Base-by-base conservation (phyloP, 1,140 invertebrate species). In the Drosophila persimilis region DNA sequence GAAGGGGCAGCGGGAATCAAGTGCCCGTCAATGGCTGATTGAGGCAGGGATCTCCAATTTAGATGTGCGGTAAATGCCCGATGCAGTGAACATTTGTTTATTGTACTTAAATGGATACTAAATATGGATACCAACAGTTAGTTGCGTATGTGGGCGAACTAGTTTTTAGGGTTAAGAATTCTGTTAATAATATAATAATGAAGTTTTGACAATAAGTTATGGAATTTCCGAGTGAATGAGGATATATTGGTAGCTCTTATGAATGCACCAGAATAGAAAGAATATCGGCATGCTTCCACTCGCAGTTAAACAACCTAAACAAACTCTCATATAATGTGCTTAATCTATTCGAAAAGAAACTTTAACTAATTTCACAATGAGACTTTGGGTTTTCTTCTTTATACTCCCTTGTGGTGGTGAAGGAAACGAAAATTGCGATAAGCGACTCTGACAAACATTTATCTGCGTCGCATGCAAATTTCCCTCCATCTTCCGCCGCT, bases 101-200 rank as follows among this genome's bases (percentile, higher is more conserved):
- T 85, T 67, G 59, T 54, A 73, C 56, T 53, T 80, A 73, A 86
- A 80, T 80, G 78, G 57, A 66, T 54, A 86, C 85, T 74, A 73
- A 74, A 74, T 74, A 74, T 56, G 47, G 53, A 54, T 52, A 24
- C 35, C 31, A 43, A 62, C 58, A 31, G 31, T 57, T 31, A 26
- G 52, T 67, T 55, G 29, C 11, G 48, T 7, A 5, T 7, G 44
- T 24, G 20, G 31, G 4, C 24, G 5, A 1, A 57, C 55, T 48
- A 44, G 44, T 31, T 67, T 54, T 46, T 20, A 20, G 61, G 31
- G 39, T 17, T 35, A 44, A 46, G 15, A 13, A 46, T 39, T 35
- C 24, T 20, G 24, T 20, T 44, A 69, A 69, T 35, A 57, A 57
- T 69, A n/a, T n/a, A n/a, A 50, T 43, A 47, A 67, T 44, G 24